phyloP scores from a whole-genome alignment of 2,113 vertebrate species.

The Strigops habroptila region DNA sequence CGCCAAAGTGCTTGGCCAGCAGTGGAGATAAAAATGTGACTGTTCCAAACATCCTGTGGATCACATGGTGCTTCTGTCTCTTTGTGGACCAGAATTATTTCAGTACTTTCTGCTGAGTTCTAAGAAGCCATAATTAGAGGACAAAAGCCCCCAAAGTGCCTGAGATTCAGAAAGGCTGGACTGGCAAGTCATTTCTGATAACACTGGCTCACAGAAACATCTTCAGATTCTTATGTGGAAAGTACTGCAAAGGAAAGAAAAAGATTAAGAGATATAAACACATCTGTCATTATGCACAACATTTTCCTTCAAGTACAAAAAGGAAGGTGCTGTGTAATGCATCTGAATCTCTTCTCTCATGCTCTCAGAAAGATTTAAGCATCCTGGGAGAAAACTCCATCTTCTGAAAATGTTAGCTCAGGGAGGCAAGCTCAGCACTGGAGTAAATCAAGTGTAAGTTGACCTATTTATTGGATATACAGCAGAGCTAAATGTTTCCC shows the following conservation, averaged over 20 bases:
- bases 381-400: background rate
- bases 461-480: background rate
- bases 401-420: background rate
- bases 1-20: background rate
- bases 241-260: constrained; percentile 79
- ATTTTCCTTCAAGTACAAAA: background rate
- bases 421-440: background rate
- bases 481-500: background rate
- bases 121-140: constrained; percentile 8
- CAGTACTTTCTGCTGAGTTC: background rate
- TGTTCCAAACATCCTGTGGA: background rate
- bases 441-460: background rate
- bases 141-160: constrained; percentile 8
- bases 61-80: background rate
- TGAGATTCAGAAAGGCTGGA: constrained; percentile 53
- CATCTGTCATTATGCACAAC: background rate
- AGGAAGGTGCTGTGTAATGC: background rate
- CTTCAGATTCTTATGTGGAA: constrained; percentile 97
- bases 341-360: background rate
- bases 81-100: background rate
- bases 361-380: background rate
- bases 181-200: background rate
- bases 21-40: background rate
- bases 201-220: background rate
- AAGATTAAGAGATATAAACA: background rate